Evolutionary conservation across 2,888 invertebrate genomes (phyloP).

Genomic region (Argyresthia albistria): DNA sequence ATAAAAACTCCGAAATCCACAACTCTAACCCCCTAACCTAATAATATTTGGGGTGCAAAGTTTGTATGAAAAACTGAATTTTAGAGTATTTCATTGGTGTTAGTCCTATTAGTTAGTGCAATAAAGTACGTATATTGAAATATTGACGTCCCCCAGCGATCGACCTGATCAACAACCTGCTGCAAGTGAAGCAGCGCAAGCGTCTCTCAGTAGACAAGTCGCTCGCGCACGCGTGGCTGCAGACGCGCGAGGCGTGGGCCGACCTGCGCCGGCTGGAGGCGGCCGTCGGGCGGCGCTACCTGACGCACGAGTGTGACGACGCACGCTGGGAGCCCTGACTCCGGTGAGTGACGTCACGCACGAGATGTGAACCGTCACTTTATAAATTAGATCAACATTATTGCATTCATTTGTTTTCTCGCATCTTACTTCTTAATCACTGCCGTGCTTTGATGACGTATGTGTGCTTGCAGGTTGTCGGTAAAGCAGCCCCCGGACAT

Average conservation of each 20-base stretch:
- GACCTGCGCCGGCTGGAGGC: slow-evolving; percentile 91
- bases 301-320: slow-evolving; percentile 87
- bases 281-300: slow-evolving; percentile 57
- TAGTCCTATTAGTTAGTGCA: neutral
- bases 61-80: too few relatives aligned
- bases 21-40: too few relatives aligned
- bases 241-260: slow-evolving; percentile 96
- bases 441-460: too few relatives aligned
- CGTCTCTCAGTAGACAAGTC: slow-evolving; percentile 97
- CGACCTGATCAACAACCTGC: slow-evolving; percentile 96
- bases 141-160: slow-evolving; percentile 78
- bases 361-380: too few relatives aligned
- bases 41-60: too few relatives aligned
- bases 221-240: slow-evolving; percentile 94
- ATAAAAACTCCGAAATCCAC: too few relatives aligned
- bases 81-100: neutral
- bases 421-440: too few relatives aligned
- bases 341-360: slow-evolving; percentile 16
- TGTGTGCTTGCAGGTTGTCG: too few relatives aligned
- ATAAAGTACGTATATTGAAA: neutral
- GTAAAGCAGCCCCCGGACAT: too few relatives aligned
- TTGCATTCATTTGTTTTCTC: too few relatives aligned
- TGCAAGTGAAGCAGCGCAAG: slow-evolving; percentile 97
- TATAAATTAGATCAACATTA: too few relatives aligned
- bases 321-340: slow-evolving; percentile 74